phyloP scores from a whole-genome alignment of 2,797 vertebrate genomes.

The Molossus alvarezi region DNA sequence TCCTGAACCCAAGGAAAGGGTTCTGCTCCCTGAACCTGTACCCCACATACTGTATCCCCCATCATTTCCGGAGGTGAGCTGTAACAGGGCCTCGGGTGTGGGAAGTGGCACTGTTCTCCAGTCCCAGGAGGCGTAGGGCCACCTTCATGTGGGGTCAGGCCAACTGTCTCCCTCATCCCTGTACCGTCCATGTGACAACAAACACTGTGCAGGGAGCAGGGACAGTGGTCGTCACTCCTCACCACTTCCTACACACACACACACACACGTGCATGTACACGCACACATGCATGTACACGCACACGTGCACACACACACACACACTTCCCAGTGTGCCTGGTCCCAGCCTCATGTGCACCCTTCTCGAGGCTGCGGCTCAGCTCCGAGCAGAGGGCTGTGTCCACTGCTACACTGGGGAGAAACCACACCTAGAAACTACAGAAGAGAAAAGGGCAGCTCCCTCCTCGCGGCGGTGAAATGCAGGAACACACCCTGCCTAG shows the following conservation, averaged over 20 bases:
- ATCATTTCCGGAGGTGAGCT: neutral
- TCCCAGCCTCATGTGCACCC: neutral
- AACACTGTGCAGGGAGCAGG: neutral
- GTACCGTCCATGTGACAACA: neutral
- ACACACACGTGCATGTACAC: too few species aligned
- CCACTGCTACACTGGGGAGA: neutral
- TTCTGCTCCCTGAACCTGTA: neutral
- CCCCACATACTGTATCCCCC: neutral
- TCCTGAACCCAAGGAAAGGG: neutral
- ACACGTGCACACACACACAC: neutral
- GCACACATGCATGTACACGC: too few species aligned
- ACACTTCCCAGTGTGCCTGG: neutral
- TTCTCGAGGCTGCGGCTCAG: neutral
- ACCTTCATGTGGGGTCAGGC: neutral
- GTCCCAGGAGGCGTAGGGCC: fast-evolving
- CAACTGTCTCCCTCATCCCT: neutral
- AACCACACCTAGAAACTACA: neutral
- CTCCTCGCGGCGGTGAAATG: neutral
- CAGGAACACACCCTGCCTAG: neutral
- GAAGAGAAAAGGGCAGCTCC: neutral
- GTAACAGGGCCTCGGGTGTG: neutral
- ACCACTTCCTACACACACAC: neutral
- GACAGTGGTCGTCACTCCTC: neutral
- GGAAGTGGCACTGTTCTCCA: neutral
- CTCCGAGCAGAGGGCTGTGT: neutral